phyloP scores from a whole-genome alignment of 1,140 invertebrate species.

The Glossosoma conforme region DNA sequence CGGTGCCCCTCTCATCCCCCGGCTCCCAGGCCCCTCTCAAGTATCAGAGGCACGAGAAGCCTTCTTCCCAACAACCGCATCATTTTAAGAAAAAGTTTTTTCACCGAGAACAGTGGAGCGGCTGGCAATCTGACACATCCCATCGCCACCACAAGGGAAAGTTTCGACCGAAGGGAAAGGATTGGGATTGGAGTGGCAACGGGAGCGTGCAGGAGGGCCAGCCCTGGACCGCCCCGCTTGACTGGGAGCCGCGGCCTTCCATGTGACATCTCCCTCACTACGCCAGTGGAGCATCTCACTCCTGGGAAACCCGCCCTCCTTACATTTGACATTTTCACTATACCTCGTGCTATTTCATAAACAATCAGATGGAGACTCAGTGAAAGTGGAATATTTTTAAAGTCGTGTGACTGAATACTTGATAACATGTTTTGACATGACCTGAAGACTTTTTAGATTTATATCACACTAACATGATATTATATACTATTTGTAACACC shows the following conservation, averaged over 20 bases:
- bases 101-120: slow-evolving; percentile 58
- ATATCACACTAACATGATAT: slow-evolving; percentile 12
- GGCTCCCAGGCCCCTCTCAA: slow-evolving; percentile 50
- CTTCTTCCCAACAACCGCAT: slow-evolving; percentile 48
- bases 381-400: too few relatives aligned
- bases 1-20: slow-evolving; percentile 26
- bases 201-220: slow-evolving; percentile 32
- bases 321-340: slow-evolving; percentile 5
- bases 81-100: slow-evolving; percentile 80
- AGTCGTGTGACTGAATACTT: slow-evolving; percentile 12
- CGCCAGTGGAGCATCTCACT: too few relatives aligned
- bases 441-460: slow-evolving; percentile 6
- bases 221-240: slow-evolving; percentile 23
- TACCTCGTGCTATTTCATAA: too few relatives aligned
- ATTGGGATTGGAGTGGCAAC: slow-evolving; percentile 63
- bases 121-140: slow-evolving; percentile 45
- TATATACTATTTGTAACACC: slow-evolving; percentile 19
- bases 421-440: slow-evolving; percentile 3
- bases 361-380: too few relatives aligned
- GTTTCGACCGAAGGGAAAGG: slow-evolving; percentile 64
- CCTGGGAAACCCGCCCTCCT: not conserved
- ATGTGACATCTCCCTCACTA: slow-evolving; percentile 24
- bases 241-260: slow-evolving; percentile 22
- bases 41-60: slow-evolving; percentile 43
- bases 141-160: slow-evolving; percentile 37